Percentiles rank a stretch among this genome's conserved stretches.
phyloP scores from a whole-genome alignment of 2,888 invertebrate species.

The Trichopoda pennipes region DNA sequence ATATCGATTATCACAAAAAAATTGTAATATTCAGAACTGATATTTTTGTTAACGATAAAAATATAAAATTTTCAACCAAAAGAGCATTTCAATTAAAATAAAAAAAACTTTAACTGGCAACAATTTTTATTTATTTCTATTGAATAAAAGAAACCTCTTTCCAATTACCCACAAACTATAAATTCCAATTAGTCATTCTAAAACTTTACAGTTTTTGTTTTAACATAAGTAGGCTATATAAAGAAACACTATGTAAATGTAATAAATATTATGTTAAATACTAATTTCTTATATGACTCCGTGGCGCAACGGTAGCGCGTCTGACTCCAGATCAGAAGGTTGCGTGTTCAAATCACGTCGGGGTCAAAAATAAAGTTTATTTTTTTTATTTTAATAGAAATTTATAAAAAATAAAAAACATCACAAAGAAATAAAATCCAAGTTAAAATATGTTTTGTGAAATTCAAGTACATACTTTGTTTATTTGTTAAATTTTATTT shows the following conservation, averaged over 20 bases:
- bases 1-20: too few relatives aligned
- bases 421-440: background rate
- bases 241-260: conserved; percentile 8
- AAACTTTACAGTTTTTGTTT: too few relatives aligned
- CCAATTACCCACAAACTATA: conserved; percentile 10
- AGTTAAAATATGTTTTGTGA: too few relatives aligned
- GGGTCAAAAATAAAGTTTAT: conserved; percentile 71
- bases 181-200: background rate
- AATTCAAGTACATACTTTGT: too few relatives aligned
- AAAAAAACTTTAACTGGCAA: conserved; percentile 1
- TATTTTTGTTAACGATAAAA: too few relatives aligned
- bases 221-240: background rate
- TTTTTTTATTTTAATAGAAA: conserved; percentile 24
- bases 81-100: background rate
- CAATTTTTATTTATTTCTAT: background rate
- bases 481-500: conserved; percentile 1
- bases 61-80: too few relatives aligned
- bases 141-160: background rate
- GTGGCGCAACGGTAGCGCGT: conserved; percentile 80
- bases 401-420: background rate
- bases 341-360: conserved; percentile 79
- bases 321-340: conserved; percentile 80
- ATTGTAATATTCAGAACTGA: too few relatives aligned
- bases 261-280: conserved; percentile 25
- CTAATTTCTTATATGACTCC: conserved; percentile 70